These are phyloP conservation scores for Neotoma lepida DNA, from an alignment of 2,113 vertebrate genomes.

Conservation along the genomic window DNA sequence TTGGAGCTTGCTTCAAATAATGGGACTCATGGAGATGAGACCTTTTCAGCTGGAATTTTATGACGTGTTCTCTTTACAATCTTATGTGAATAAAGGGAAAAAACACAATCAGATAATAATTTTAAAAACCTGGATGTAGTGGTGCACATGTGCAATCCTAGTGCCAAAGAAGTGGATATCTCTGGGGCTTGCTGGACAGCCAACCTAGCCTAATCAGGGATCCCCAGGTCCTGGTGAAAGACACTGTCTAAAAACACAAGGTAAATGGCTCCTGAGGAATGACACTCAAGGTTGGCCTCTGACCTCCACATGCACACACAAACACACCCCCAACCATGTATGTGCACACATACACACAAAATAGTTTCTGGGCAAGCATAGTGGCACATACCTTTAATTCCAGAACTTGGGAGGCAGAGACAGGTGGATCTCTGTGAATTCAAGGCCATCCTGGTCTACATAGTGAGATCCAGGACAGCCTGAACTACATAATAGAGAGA, in stretches of 20 bases:
- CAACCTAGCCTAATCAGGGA: background rate
- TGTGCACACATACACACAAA: background rate
- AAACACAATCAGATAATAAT: slow-evolving; percentile 59
- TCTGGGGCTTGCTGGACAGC: background rate
- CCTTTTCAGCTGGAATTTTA: slow-evolving; percentile 24
- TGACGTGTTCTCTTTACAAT: background rate
- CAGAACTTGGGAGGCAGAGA: background rate
- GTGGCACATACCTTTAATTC: background rate
- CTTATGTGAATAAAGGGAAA: slow-evolving; percentile 56
- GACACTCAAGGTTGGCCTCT: background rate
- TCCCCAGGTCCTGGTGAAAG: background rate
- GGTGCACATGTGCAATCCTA: background rate
- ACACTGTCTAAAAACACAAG: background rate
- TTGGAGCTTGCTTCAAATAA: background rate
- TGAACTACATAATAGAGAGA: background rate
- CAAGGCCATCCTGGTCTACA: background rate
- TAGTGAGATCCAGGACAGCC: background rate
- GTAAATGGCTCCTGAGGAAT: background rate
- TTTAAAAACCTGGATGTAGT: slow-evolving; percentile 2
- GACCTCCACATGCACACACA: background rate
- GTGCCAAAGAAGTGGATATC: background rate
- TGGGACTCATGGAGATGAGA: background rate
- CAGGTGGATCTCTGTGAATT: background rate
- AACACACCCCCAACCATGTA: background rate
- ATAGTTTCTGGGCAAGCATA: background rate